Evolutionary conservation across 2,888 invertebrate genomes (phyloP).

Genomic region (Synergus laeviventris): DNA sequence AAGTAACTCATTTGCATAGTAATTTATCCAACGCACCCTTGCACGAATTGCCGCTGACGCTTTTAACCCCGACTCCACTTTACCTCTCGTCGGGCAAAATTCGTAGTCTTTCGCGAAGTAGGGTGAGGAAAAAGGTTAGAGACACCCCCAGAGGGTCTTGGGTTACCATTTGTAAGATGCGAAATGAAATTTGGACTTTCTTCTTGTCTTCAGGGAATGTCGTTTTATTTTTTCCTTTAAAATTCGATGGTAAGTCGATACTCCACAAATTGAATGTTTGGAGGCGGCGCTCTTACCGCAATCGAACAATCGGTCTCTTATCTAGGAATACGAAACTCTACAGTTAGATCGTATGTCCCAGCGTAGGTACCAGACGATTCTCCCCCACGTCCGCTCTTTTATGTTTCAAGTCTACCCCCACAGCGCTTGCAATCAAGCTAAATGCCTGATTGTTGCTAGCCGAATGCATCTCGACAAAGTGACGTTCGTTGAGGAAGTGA

Average conservation of each 20-base stretch:
- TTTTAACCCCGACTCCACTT: constrained; percentile 33
- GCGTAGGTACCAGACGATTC: constrained; percentile 38
- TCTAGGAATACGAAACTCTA: constrained; percentile 45
- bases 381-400: constrained; percentile 43
- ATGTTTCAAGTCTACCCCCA: constrained; percentile 52
- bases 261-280: constrained; percentile 71
- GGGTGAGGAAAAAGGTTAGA: constrained; percentile 32
- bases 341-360: constrained; percentile 43
- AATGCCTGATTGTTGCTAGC: constrained; percentile 62
- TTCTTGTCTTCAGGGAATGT: constrained; percentile 45
- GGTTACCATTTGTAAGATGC: constrained; percentile 57
- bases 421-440: constrained; percentile 59
- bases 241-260: constrained; percentile 70
- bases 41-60: background rate
- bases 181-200: constrained; percentile 54
- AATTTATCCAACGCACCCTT: constrained; percentile 13
- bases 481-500: constrained; percentile 53
- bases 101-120: background rate
- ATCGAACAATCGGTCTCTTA: constrained; percentile 48
- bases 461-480: constrained; percentile 61
- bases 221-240: constrained; percentile 58
- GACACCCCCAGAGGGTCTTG: constrained; percentile 47
- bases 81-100: constrained; percentile 8
- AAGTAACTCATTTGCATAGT: constrained; percentile 34
- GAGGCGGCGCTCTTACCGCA: constrained; percentile 56